Percentiles rank a stretch among this genome's conserved stretches.
Conservation (phyloP, 2,113 vertebrate genomes). For the Alethe diademata region DNA sequence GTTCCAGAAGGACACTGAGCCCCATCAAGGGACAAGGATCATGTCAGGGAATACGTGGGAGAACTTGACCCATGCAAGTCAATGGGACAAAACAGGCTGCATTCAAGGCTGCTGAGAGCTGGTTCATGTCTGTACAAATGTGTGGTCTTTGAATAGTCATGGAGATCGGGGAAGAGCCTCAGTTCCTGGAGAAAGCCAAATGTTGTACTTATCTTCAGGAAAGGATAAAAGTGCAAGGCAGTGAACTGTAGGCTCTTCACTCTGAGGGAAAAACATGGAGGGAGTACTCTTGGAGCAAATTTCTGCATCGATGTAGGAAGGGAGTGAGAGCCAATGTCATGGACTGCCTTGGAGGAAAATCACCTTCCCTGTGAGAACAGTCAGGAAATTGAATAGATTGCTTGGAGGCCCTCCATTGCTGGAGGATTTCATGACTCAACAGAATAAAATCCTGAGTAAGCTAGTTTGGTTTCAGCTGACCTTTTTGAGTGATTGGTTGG, state of each 20-base stretch:
- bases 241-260: neutral
- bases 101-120: neutral
- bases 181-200: neutral
- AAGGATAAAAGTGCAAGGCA: neutral
- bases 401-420: neutral
- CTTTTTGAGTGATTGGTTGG: neutral
- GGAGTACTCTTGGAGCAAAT: neutral
- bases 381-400: neutral
- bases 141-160: neutral
- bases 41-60: neutral
- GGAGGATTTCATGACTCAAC: neutral
- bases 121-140: neutral
- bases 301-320: neutral
- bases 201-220: neutral
- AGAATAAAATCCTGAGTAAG: neutral
- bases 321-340: neutral
- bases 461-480: neutral
- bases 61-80: neutral
- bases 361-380: neutral
- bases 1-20: neutral
- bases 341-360: neutral
- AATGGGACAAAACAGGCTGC: neutral
- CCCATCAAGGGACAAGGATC: neutral
- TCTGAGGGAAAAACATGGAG: neutral
- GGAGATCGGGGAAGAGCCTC: neutral